These are phyloP conservation scores for Aplochiton taeniatus DNA, from an alignment of 2,797 vertebrate genomes.

Conservation along the genomic window DNA sequence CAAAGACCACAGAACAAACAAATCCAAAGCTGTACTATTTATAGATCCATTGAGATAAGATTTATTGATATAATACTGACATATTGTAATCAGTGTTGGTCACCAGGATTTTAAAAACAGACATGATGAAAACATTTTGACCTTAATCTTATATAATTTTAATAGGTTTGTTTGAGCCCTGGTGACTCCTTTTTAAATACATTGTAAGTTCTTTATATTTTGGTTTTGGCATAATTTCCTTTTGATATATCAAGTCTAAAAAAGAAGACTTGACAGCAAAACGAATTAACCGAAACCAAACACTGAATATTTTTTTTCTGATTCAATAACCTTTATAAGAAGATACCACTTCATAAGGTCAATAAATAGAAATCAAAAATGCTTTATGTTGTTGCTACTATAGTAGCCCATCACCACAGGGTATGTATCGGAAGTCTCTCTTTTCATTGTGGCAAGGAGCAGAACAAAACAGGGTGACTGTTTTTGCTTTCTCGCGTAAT, in stretches of 20 bases:
- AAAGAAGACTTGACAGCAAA: conserved; percentile 55
- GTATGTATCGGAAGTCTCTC: conserved; percentile 63
- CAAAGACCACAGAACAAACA: not conserved
- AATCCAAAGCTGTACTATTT: conserved; percentile 33
- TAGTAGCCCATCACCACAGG: conserved; percentile 67
- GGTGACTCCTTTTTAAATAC: conserved; percentile 55
- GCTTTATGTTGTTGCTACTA: conserved; percentile 55
- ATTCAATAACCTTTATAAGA: conserved; percentile 50
- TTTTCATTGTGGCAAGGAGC: conserved; percentile 55
- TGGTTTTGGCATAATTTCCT: conserved; percentile 38
- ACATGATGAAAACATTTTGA: conserved; percentile 64
- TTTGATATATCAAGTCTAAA: conserved; percentile 48
- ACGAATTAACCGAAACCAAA: conserved; percentile 64
- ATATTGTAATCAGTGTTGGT: conserved; percentile 76
- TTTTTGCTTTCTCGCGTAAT: conserved; percentile 49
- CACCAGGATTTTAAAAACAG: conserved; percentile 76
- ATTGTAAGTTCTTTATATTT: conserved; percentile 29
- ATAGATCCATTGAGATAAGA: conserved; percentile 65
- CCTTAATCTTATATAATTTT: conserved; percentile 43
- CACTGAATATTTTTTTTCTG: conserved; percentile 51
- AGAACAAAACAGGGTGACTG: conserved; percentile 55
- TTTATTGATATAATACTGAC: conserved; percentile 86
- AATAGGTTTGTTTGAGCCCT: conserved; percentile 61
- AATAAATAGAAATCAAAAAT: conserved; percentile 69
- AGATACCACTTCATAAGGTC: conserved; percentile 63